Evolutionary conservation across 2,797 vertebrate genomes (phyloP).

Genomic region (Coreius guichenoti): DNA sequence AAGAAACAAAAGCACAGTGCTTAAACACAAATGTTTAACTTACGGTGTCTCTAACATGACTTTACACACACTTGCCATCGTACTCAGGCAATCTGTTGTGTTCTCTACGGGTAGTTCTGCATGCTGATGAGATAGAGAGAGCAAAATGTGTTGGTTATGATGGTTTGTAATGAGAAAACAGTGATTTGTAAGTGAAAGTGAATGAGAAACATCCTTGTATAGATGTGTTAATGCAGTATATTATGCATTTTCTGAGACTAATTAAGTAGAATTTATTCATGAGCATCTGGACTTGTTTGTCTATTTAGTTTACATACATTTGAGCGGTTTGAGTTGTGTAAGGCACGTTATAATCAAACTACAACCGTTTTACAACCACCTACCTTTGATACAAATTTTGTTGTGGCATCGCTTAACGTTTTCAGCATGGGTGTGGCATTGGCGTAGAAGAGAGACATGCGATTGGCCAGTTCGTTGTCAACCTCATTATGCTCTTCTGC

Average conservation of each 20-base stretch:
- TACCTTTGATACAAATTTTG: constrained; percentile 96
- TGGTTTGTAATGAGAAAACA: neutral
- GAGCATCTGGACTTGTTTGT: constrained; percentile 15
- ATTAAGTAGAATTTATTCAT: neutral
- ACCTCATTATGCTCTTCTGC: constrained; percentile 91
- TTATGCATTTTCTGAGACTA: neutral
- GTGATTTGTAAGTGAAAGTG: neutral
- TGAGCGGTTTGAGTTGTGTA: neutral
- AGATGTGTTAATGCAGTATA: neutral
- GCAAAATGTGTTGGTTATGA: neutral
- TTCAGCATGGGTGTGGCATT: constrained; percentile 97
- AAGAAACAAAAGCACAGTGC: neutral
- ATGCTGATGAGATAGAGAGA: constrained; percentile 77
- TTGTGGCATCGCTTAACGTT: constrained; percentile 95
- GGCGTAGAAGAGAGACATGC: constrained; percentile 98
- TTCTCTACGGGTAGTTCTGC: constrained; percentile 92
- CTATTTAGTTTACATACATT: neutral
- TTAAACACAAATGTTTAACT: constrained; percentile 71
- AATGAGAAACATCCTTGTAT: neutral
- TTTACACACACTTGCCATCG: constrained; percentile 98
- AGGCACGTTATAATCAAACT: neutral
- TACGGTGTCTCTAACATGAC: constrained; percentile 99
- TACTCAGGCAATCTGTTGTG: constrained; percentile 95
- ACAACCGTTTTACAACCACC: constrained; percentile 45
- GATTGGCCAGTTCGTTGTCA: constrained; percentile 97